Evolutionary conservation across 2,113 vertebrate genomes (phyloP), one percentile per base, ranked within the genome.

Genomic region (Sylvilagus bachmani): DNA sequence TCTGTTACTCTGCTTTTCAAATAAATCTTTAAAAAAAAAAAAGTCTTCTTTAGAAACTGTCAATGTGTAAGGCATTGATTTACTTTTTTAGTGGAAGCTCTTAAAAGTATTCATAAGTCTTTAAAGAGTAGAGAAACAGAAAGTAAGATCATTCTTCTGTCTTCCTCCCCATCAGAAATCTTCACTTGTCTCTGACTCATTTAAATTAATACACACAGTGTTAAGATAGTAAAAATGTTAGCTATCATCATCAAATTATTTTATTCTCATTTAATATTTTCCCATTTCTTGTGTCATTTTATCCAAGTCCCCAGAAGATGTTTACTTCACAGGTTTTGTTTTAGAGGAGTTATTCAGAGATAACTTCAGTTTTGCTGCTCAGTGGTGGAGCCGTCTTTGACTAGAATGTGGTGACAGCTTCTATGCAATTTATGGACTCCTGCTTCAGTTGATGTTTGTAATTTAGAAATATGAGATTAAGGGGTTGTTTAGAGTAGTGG

Each of bases 201-300:
- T 79, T 79, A 70, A 81, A 82, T 19, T n/a, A 67, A 82, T 66
- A n/a, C 27, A n/a, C 49, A 44, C 36, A 92, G 58, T 58, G 16
- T 86, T 77, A 66, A 78, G 27, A 75, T 33, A 3, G 0, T 73
- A 55, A 29, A 83, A 89, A 38, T n/a, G 13, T 82, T 89, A 70
- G 38, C 27, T 77, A 2, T 33, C 31, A 31, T 84, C 89, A 49
- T 55, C 67, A 73, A 77, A 58, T 74, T n/a, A 71, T 71, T 89
- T 95, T 49, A 44, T 71, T 25, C 44, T 89, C 73, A 24, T 62
- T 73, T 29, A 6, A 44, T 78, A 33, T 78, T 73, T 90, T 80
- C 49, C 66, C 8, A 17, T 80, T 85, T 44, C 49, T 88, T 55
- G 81, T 84, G 29, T 53, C 78, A 24, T 94, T 95, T 81, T 90